phyloP scores from a whole-genome alignment of 2,113 vertebrate species.

The Oreochromis spilurus region DNA sequence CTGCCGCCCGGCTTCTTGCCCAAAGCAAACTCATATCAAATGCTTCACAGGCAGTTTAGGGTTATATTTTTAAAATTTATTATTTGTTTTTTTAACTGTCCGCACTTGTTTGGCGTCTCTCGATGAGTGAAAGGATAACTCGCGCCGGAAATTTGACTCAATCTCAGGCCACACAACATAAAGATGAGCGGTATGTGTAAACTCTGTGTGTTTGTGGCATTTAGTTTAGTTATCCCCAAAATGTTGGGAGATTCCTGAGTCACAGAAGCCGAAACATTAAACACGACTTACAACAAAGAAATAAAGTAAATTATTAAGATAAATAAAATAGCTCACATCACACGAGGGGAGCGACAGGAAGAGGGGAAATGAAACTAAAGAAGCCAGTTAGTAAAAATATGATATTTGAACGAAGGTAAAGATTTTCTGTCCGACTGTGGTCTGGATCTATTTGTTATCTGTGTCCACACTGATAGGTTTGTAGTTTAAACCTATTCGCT shows the following conservation, averaged over 20 bases:
- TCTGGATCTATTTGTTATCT: neutral
- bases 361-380: neutral
- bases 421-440: neutral
- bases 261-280: neutral
- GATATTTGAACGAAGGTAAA: neutral
- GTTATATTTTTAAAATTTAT: neutral
- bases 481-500: too few species aligned
- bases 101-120: neutral
- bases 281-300: neutral
- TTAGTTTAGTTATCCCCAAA: neutral
- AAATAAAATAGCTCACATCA: neutral
- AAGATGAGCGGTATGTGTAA: neutral
- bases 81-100: neutral
- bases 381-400: neutral
- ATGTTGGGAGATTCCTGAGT: neutral
- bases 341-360: fast-evolving
- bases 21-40: neutral
- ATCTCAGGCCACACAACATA: neutral
- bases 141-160: fast-evolving
- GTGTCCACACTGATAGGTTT: fast-evolving
- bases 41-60: neutral
- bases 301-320: neutral
- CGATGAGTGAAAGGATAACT: fast-evolving
- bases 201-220: neutral
- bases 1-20: neutral